Base-by-base conservation (phyloP, 2,888 invertebrate genomes). In the Nephrotoma flavescens region DNA sequence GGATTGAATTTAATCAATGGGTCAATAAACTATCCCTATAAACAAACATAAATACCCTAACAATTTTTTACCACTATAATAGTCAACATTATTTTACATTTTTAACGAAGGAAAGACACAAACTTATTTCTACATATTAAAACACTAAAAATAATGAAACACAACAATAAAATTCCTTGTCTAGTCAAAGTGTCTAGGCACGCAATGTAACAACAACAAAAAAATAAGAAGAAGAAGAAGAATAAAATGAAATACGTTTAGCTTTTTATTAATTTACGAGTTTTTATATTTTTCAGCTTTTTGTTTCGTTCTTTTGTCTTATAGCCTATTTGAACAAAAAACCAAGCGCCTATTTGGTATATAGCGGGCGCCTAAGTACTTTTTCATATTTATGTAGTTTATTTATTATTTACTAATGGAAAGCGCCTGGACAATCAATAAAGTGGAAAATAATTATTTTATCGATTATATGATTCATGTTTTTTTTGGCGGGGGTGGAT, bases 181-280 rank as follows among this genome's bases (percentile, higher is more conserved):
- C 88, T 88, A 88, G 88, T 88, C 88, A 47, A 47, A 86, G 86
- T 86, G 88, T 88, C 88, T 88, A 87, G 87, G 87, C 88, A 88
- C 88, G 88, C 88, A 86, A 88, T 85, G 84, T 86, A 71, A 71
- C 7, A 31, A 71, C 44, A 44, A 44, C 3, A 44, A 44, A 6
- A 44, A 1, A 71, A 71, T 2, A 31, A 31, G 31, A 31, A 31
- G 31, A 31, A 31, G 31, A 31, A 31, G 31, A 31, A 31, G 31
- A 31, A 31, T 31, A 31, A 71, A 71, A 9, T 71, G 31, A 15
- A 57, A 57, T 57, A 57, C 6, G 31, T 31, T 71, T 31, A 71
- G 31, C 71, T 71, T 71, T 71, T 71, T 31, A 71, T 71, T 71
- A 71, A 71, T 71, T 71, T 71, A 71, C 31, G 71, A 71, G 31